These are phyloP conservation scores for Archaeoteleia sp. DNA, from an alignment of 2,888 invertebrate species.

Conservation along the genomic window DNA sequence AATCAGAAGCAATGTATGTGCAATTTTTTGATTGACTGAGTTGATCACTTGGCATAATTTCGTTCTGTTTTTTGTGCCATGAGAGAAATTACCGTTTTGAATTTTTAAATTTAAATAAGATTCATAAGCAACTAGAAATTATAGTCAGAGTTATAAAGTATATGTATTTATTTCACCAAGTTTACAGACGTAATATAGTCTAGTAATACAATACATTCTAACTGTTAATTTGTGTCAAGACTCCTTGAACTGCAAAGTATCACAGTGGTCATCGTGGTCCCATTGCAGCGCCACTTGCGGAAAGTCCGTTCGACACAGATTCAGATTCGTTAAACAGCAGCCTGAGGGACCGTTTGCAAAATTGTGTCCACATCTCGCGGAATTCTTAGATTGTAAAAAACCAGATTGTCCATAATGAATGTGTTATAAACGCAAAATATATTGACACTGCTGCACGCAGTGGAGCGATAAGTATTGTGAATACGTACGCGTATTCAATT, in stretches of 20 bases:
- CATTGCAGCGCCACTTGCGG: slow-evolving; percentile 93
- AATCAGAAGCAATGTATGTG: too few species aligned
- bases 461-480: too few species aligned
- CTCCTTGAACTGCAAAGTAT: slow-evolving; percentile 66
- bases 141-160: too few species aligned
- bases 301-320: slow-evolving; percentile 83
- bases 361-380: slow-evolving; percentile 69
- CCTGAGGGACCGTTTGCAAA: slow-evolving; percentile 65
- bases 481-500: too few species aligned
- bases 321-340: slow-evolving; percentile 78
- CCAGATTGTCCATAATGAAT: slow-evolving; percentile 43
- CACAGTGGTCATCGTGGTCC: slow-evolving; percentile 87
- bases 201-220: not conserved
- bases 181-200: too few species aligned
- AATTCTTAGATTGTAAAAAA: slow-evolving; percentile 63
- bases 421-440: not conserved
- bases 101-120: too few species aligned
- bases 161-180: too few species aligned
- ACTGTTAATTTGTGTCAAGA: slow-evolving; percentile 24
- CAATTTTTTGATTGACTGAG: too few species aligned
- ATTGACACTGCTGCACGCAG: not conserved
- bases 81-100: too few species aligned
- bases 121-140: too few species aligned
- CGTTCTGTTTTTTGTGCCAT: too few species aligned
- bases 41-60: too few species aligned